phyloP scores from a whole-genome alignment of 2,797 vertebrate genomes.

The Sternotherus odoratus region DNA sequence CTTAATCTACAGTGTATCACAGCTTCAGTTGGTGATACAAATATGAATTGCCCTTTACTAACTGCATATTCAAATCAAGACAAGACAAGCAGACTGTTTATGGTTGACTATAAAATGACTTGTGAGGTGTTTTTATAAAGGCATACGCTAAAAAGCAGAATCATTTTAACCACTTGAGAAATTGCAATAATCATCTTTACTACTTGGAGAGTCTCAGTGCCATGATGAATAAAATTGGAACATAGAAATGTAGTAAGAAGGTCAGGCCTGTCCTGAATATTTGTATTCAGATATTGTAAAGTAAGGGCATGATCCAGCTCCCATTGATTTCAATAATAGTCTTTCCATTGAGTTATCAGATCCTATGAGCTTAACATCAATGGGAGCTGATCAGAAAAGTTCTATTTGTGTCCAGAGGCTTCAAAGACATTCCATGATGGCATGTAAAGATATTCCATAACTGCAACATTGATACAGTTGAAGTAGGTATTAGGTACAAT shows the following conservation, averaged over 20 bases:
- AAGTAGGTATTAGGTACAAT: neutral
- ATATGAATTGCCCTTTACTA: neutral
- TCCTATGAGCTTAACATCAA: neutral
- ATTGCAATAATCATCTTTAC: neutral
- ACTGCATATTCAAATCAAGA: neutral
- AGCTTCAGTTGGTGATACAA: neutral
- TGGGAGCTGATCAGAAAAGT: neutral
- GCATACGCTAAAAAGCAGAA: neutral
- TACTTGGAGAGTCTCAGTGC: neutral
- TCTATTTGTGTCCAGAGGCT: neutral
- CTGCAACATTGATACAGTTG: neutral
- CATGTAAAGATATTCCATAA: too few species aligned
- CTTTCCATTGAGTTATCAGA: neutral
- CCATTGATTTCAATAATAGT: neutral
- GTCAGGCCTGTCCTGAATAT: neutral
- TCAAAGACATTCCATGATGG: neutral
- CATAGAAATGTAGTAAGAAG: neutral
- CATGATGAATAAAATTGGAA: neutral
- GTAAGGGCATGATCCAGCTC: neutral
- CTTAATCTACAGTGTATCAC: neutral
- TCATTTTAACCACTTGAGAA: neutral
- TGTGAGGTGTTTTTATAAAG: neutral
- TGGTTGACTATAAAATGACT: neutral
- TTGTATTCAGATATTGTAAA: neutral
- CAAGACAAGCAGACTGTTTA: neutral